phyloP scores from a whole-genome alignment of 2,113 vertebrate genomes.

The Sminthopsis crassicaudata region DNA sequence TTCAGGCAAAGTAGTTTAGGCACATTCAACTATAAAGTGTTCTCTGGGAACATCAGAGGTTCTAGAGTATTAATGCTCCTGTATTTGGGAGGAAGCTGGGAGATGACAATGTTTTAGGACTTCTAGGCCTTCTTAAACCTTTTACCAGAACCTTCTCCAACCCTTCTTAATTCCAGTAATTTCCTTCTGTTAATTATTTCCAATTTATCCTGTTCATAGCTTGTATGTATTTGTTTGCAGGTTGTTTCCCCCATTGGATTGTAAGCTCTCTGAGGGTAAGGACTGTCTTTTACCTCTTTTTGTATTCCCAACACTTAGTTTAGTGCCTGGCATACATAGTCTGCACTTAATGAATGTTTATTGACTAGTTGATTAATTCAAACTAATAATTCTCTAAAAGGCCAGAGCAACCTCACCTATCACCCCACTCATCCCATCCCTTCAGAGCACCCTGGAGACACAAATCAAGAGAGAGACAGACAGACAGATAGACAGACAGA shows the following conservation, averaged over 20 bases:
- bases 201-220: neutral
- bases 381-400: neutral
- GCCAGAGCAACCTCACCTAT: neutral
- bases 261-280: neutral
- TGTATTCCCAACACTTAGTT: neutral
- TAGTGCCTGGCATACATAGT: neutral
- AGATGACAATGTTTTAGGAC: neutral
- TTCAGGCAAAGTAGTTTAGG: neutral
- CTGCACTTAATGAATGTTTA: neutral
- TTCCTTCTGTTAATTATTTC: neutral
- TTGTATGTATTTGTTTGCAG: neutral
- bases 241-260: neutral
- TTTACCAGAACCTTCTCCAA: neutral
- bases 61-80: neutral
- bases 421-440: accelerated
- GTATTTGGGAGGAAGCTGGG: neutral
- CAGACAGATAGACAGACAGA: too few relatives aligned
- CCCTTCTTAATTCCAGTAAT: neutral
- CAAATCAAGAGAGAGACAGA: too few relatives aligned
- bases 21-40: neutral
- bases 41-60: neutral
- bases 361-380: neutral
- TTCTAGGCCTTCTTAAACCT: neutral
- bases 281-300: neutral
- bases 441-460: neutral